Conservation (phyloP, 2,113 vertebrate species). For the Burhinus oedicnemus region DNA sequence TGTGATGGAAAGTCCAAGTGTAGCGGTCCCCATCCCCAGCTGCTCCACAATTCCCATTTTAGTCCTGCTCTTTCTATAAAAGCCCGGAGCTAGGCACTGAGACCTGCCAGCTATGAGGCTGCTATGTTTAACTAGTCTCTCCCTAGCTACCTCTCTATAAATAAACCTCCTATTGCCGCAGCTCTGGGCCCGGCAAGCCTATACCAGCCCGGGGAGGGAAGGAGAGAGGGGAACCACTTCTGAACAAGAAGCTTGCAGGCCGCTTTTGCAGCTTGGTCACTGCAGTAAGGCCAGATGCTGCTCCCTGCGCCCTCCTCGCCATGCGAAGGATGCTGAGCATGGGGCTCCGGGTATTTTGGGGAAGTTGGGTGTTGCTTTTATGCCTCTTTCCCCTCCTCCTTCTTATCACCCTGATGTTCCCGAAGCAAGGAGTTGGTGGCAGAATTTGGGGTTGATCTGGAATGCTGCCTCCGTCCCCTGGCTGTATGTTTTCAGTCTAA, state of each 20-base stretch:
- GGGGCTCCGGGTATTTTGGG: not conserved
- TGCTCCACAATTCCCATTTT: not conserved
- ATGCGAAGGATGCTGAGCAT: accelerated
- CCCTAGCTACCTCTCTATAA: not conserved
- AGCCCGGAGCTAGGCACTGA: not conserved
- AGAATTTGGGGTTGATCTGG: not conserved
- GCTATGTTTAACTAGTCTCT: not conserved
- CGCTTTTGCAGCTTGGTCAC: not conserved
- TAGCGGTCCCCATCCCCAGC: not conserved
- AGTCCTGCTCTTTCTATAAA: not conserved
- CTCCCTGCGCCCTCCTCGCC: not conserved
- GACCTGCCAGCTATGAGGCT: not conserved
- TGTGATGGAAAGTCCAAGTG: not conserved
- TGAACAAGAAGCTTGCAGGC: not conserved
- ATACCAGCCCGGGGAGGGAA: not conserved
- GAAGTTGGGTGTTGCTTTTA: not conserved
- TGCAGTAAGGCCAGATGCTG: not conserved
- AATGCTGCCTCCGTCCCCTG: not conserved
- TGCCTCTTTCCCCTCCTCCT: not conserved
- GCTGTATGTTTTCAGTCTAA: not conserved
- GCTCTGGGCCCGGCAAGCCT: not conserved
- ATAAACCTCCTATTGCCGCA: not conserved
- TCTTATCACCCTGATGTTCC: not conserved
- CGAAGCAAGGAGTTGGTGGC: not conserved
- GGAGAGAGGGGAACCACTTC: not conserved